These are phyloP conservation scores for Volucella zonaria DNA, from an alignment of 2,888 invertebrate species.

Conservation along the genomic window DNA sequence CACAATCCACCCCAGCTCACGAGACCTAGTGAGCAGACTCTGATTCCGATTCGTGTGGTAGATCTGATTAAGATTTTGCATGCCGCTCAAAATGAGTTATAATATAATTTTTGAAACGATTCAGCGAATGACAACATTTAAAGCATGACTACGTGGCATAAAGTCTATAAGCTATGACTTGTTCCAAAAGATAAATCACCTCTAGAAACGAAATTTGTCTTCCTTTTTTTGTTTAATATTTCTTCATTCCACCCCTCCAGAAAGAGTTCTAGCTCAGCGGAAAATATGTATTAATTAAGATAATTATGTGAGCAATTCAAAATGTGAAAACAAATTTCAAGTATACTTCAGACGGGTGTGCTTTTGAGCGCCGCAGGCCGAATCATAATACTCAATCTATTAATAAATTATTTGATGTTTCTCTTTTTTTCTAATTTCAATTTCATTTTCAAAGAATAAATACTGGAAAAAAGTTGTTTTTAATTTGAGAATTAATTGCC, in stretches of 20 bases:
- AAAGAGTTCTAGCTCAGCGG: neutral
- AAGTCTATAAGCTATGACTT: slow-evolving; percentile 5
- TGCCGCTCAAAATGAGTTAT: slow-evolving; percentile 45
- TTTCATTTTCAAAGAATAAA: slow-evolving; percentile 17
- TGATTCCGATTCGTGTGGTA: slow-evolving; percentile 29
- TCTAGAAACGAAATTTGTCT: slow-evolving; percentile 15
- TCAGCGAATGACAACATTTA: slow-evolving; percentile 35
- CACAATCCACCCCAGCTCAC: slow-evolving; percentile 6
- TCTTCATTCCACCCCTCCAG: neutral
- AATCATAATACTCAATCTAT: neutral
- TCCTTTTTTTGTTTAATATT: neutral
- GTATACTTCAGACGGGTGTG: neutral
- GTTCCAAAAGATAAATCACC: slow-evolving; percentile 31
- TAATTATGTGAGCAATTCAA: slow-evolving; percentile 9
- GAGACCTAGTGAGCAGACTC: neutral
- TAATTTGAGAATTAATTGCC: neutral
- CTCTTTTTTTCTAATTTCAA: neutral
- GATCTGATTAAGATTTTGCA: slow-evolving; percentile 66
- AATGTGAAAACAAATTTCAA: slow-evolving; percentile 16
- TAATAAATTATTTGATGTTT: neutral
- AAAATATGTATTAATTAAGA: slow-evolving; percentile 21
- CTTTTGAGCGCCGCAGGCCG: neutral
- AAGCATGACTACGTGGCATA: slow-evolving; percentile 1
- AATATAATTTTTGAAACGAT: slow-evolving; percentile 32
- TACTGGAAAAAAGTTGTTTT: neutral